Evolutionary conservation across 1,140 invertebrate genomes (phyloP).

Genomic region (Melanaphis sacchari): DNA sequence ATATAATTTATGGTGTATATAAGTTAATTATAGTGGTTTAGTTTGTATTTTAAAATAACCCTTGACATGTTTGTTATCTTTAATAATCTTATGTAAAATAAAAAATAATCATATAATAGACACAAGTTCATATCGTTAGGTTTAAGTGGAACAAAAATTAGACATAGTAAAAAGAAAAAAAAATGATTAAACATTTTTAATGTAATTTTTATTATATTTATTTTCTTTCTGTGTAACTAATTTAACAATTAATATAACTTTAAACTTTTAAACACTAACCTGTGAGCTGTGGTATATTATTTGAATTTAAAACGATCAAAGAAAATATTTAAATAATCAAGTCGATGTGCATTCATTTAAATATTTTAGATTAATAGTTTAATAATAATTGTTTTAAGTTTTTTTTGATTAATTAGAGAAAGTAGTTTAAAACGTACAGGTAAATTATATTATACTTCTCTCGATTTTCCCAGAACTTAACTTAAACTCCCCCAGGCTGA

Average conservation of each 20-base stretch:
- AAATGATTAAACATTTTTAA: too few relatives aligned
- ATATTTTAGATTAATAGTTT: neutral
- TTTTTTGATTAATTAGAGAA: neutral
- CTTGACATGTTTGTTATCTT: too few relatives aligned
- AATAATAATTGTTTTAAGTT: neutral
- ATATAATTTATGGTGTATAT: too few relatives aligned
- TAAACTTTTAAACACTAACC: neutral
- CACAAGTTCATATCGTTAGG: neutral
- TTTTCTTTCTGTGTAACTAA: neutral
- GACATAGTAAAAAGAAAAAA: too few relatives aligned
- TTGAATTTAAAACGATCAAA: neutral
- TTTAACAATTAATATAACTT: too few relatives aligned
- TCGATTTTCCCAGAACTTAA: too few relatives aligned
- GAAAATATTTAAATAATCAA: neutral
- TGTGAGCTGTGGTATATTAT: neutral
- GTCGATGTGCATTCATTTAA: neutral
- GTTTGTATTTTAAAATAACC: too few relatives aligned
- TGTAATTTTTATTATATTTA: too few relatives aligned
- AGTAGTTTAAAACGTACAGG: neutral
- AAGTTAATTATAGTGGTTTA: too few relatives aligned
- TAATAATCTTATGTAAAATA: neutral
- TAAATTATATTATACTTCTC: neutral
- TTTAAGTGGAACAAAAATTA: neutral
- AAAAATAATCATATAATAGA: neutral
- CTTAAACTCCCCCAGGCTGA: too few relatives aligned